Conservation (phyloP, 2,888 invertebrate species). For the Candidula unifasciata region DNA sequence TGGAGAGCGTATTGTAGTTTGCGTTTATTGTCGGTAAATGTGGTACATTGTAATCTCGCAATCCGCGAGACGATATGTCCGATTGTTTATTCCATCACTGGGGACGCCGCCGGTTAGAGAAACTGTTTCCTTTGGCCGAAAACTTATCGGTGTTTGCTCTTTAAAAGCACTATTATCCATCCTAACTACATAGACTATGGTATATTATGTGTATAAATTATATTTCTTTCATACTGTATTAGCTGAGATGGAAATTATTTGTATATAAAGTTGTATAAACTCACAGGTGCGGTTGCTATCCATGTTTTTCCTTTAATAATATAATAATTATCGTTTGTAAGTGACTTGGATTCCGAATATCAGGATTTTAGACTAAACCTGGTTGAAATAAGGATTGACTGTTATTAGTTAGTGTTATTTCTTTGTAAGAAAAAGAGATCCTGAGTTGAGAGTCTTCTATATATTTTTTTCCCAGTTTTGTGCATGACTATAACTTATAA, state of each 20-base stretch:
- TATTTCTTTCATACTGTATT: conserved; percentile 1
- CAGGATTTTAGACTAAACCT: background rate
- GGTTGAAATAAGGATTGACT: too few relatives aligned
- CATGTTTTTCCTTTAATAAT: background rate
- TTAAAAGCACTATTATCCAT: background rate
- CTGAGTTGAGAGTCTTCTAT: too few relatives aligned
- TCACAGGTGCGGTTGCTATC: conserved; percentile 23
- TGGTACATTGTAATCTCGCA: conserved; percentile 22
- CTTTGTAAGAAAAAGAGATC: too few relatives aligned
- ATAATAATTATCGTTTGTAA: background rate
- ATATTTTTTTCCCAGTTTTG: too few relatives aligned
- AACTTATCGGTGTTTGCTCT: background rate
- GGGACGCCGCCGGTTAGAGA: conserved; percentile 52
- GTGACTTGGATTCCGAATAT: background rate
- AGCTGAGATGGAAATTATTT: background rate
- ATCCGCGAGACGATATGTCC: background rate
- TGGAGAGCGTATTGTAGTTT: background rate
- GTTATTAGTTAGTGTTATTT: too few relatives aligned
- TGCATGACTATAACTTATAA: too few relatives aligned
- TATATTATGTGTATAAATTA: background rate
- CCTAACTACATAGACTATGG: background rate
- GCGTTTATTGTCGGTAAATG: conserved; percentile 22
- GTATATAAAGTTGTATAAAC: background rate
- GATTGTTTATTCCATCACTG: conserved; percentile 53
- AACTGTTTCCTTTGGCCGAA: conserved; percentile 7